Conservation (phyloP, 2,888 invertebrate genomes). For the Endotricha flammealis region DNA sequence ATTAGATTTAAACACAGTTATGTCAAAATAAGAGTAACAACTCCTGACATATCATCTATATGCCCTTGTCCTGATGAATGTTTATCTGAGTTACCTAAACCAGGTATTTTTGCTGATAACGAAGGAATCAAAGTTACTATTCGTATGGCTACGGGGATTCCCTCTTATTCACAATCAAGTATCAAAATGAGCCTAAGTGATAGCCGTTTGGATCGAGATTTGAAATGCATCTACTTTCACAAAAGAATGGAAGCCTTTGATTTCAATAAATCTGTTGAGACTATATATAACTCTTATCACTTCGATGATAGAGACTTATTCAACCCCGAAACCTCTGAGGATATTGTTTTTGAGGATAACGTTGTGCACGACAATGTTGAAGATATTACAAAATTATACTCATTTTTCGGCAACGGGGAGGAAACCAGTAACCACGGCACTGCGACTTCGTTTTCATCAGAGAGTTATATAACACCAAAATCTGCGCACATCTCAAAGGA, state of each 20-base stretch:
- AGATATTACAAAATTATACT: neutral
- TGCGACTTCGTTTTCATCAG: neutral
- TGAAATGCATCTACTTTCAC: slow-evolving; percentile 1
- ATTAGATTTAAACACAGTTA: slow-evolving; percentile 60
- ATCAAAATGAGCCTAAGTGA: neutral
- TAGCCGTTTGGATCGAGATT: neutral
- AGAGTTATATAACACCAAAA: neutral
- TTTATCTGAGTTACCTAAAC: slow-evolving; percentile 45
- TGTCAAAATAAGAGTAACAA: slow-evolving; percentile 54
- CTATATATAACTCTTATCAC: slow-evolving; percentile 1
- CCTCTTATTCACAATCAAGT: slow-evolving; percentile 25
- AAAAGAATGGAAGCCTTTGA: too few species aligned
- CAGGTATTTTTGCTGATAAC: slow-evolving; percentile 48
- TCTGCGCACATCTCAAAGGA: neutral
- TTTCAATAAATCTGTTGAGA: too few species aligned
- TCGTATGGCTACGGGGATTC: slow-evolving; percentile 40
- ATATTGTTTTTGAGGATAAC: too few species aligned
- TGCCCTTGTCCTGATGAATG: slow-evolving; percentile 55
- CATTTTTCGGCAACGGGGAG: neutral
- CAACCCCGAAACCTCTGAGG: too few species aligned
- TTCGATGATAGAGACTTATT: neutral
- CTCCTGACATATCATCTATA: slow-evolving; percentile 52
- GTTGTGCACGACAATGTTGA: too few species aligned
- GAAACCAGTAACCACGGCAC: neutral
- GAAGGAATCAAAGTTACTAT: slow-evolving; percentile 57